Evolutionary conservation across 2,797 vertebrate species (phyloP), one percentile per base, ranked within the genome.

Genomic region (Xyrichtys novacula): DNA sequence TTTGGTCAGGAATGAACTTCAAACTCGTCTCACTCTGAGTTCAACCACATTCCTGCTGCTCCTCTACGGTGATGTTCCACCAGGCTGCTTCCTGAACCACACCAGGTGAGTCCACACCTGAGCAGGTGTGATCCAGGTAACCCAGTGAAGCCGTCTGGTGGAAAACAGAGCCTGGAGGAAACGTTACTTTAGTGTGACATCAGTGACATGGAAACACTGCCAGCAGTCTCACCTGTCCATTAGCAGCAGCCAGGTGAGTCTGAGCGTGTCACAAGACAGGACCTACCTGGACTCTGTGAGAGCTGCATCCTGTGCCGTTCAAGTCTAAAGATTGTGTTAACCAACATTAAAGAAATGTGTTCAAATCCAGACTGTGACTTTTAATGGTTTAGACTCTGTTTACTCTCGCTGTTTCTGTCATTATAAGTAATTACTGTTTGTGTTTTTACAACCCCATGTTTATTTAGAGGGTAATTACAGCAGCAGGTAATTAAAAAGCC

Each of bases 311-410:
- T 85, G 78, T 84, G 74, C 53, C 82, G 83, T 89, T 88, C 71
- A 58, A 74, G 68, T 88, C 85, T 82, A 88, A 84, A 72, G 86
- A 87, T 73, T 85, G 87, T 93, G 86, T 86, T 71, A 62, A 83
- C 78, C 81, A 90, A 85, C 74, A 91, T 88, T 90, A 88, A 90
- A 92, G 82, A 91, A 81, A 88, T 62, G 71, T 88, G 83, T 83
- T 80, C 54, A 49, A 70, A 67, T 36, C 20, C 76, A 5, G 4
- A 34, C 25, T 26, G 47, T 15, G 11, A 2, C 20, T 46, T 2
- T 32, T 31, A 12, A 1, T 12, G n/a, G 1, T 52, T 14, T 22
- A 32, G 8, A 62, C 44, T 49, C 2, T n/a, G 3, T 28, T 26
- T 8, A 11, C 28, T 6, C 11, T 6, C 6, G 32, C 17, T 31